A percentile compares a stretch with the other conserved stretches of the same genome.
Conservation (phyloP, 2,888 invertebrate species). For the Ellobium chinense region DNA sequence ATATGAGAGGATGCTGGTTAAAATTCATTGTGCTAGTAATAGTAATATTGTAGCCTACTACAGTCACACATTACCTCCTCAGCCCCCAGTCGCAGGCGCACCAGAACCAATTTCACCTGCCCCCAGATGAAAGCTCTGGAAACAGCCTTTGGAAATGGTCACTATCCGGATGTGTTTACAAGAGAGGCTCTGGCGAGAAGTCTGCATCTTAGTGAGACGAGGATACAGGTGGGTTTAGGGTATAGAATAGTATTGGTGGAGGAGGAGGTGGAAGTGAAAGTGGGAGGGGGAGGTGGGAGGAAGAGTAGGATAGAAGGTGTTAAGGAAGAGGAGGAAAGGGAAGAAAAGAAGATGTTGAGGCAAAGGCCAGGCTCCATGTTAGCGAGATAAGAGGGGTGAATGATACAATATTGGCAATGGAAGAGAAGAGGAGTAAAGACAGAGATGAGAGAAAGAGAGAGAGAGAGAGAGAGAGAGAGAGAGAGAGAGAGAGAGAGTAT, state of each 20-base stretch:
- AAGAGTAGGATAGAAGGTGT: conserved; percentile 76
- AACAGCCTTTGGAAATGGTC: conserved; percentile 94
- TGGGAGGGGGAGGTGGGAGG: not conserved
- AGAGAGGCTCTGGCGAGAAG: conserved; percentile 97
- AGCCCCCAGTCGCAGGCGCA: conserved; percentile 71
- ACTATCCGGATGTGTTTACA: conserved; percentile 99
- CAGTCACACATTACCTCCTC: not conserved
- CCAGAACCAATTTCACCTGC: conserved; percentile 83
- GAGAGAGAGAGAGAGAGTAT: no score
- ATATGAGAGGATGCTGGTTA: no score
- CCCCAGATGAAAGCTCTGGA: conserved; percentile 88
- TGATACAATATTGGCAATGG: not conserved
- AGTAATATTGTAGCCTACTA: not conserved
- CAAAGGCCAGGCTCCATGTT: not conserved
- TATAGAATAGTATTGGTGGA: no score
- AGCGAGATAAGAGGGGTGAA: not conserved
- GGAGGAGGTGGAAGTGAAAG: not conserved
- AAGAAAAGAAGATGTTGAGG: not conserved
- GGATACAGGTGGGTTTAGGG: conserved; percentile 94
- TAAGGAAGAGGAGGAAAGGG: not conserved
- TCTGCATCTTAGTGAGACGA: conserved; percentile 96
- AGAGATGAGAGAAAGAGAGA: not conserved
- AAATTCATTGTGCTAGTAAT: no score
- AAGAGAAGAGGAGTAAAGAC: not conserved
- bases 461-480: not conserved